phyloP scores from a whole-genome alignment of 2,797 vertebrate genomes.

The Tokudaia tokunoshimensis region DNA sequence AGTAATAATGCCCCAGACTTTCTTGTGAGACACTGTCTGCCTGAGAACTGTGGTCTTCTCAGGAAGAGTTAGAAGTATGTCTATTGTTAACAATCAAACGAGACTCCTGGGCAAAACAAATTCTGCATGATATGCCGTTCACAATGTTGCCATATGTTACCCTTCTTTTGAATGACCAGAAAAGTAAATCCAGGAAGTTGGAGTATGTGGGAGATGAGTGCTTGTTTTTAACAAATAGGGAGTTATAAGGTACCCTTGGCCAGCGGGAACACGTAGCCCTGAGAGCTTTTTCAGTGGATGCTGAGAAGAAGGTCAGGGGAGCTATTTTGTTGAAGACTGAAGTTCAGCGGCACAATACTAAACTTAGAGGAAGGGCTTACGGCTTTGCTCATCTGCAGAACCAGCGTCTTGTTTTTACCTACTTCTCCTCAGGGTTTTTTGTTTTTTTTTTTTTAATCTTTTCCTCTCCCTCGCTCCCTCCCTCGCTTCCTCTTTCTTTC shows the following conservation, averaged over 20 bases:
- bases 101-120: background rate
- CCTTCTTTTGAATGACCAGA: slow-evolving; percentile 58
- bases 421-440: too few relatives aligned
- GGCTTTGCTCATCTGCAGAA: background rate
- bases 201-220: background rate
- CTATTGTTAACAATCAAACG: slow-evolving; percentile 55
- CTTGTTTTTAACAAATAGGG: slow-evolving; percentile 4
- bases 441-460: background rate
- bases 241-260: background rate
- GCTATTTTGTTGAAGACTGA: background rate
- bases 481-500: background rate
- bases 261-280: background rate
- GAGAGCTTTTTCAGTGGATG: background rate
- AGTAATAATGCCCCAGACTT: background rate
- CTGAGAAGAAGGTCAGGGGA: background rate
- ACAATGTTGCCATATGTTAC: background rate
- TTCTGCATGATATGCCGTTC: background rate
- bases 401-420: background rate
- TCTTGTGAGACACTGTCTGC: slow-evolving; percentile 26
- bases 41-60: slow-evolving; percentile 54
- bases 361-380: background rate
- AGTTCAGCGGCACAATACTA: background rate
- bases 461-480: background rate
- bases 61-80: slow-evolving; percentile 14
- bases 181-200: slow-evolving; percentile 41